These are phyloP conservation scores for Conomelus anceps DNA, from an alignment of 2,888 invertebrate species.

Conservation along the genomic window DNA sequence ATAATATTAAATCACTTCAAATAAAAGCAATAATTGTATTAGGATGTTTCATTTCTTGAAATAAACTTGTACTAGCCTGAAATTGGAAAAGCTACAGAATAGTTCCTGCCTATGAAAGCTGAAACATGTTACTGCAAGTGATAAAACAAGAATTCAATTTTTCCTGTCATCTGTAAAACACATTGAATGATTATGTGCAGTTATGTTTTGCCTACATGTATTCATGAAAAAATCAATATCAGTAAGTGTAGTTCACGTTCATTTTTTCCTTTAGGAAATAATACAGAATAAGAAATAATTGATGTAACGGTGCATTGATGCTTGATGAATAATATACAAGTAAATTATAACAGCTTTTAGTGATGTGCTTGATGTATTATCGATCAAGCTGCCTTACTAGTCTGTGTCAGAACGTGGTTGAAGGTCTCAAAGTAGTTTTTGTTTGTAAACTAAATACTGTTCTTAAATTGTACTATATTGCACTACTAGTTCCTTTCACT, in stretches of 20 bases:
- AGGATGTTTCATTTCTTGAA: too few relatives aligned
- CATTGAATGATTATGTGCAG: background rate
- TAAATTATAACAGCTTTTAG: background rate
- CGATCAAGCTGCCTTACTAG: too few relatives aligned
- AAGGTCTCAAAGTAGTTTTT: background rate
- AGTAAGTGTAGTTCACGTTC: background rate
- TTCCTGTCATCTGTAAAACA: background rate
- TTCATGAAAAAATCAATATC: background rate
- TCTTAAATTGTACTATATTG: background rate
- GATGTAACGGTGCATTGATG: background rate
- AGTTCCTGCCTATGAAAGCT: too few relatives aligned
- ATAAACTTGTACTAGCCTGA: too few relatives aligned
- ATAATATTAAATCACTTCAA: too few relatives aligned
- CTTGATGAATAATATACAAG: too few relatives aligned
- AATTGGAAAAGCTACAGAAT: too few relatives aligned
- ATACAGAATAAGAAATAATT: background rate
- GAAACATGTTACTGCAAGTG: background rate
- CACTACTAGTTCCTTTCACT: background rate
- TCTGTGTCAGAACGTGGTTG: background rate
- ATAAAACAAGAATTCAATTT: background rate
- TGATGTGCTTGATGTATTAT: too few relatives aligned
- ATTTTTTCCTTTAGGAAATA: background rate
- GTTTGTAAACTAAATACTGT: background rate
- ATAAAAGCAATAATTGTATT: too few relatives aligned
- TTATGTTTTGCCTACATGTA: too few relatives aligned